These are phyloP conservation scores for Heliconius himera DNA, from an alignment of 1,140 invertebrate species.

Conservation along the genomic window DNA sequence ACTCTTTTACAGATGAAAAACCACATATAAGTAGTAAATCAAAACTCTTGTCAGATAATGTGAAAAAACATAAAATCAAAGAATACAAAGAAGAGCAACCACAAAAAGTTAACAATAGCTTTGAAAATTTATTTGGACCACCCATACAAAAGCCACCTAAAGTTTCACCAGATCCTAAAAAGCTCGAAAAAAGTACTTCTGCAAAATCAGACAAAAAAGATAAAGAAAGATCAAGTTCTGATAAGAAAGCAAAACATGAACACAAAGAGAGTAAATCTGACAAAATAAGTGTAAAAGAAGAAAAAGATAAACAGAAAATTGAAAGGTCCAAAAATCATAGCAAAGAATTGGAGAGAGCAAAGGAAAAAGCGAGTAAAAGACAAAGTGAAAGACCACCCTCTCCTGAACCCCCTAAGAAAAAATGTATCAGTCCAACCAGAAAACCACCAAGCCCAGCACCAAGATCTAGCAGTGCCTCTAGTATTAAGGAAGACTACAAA, in stretches of 20 bases:
- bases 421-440: conserved; percentile 81
- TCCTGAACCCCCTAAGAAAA: conserved; percentile 82
- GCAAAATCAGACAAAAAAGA: conserved; percentile 84
- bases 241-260: conserved; percentile 84
- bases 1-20: conserved; percentile 79
- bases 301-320: conserved; percentile 84
- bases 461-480: conserved; percentile 68
- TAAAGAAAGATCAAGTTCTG: conserved; percentile 80
- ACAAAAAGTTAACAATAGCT: conserved; percentile 84
- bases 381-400: conserved; percentile 74
- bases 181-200: conserved; percentile 82
- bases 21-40: conserved; percentile 85
- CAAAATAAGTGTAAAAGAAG: conserved; percentile 80
- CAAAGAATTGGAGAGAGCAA: conserved; percentile 84
- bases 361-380: conserved; percentile 82
- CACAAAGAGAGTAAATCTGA: conserved; percentile 82
- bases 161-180: conserved; percentile 85
- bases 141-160: conserved; percentile 88
- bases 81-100: conserved; percentile 84
- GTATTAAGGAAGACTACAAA: conserved; percentile 80
- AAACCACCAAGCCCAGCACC: conserved; percentile 72
- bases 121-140: conserved; percentile 90
- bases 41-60: conserved; percentile 84
- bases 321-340: conserved; percentile 84
- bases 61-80: conserved; percentile 86